These are phyloP conservation scores for Pelochelys cantorii DNA, from an alignment of 2,797 vertebrate genomes.

Conservation along the genomic window DNA sequence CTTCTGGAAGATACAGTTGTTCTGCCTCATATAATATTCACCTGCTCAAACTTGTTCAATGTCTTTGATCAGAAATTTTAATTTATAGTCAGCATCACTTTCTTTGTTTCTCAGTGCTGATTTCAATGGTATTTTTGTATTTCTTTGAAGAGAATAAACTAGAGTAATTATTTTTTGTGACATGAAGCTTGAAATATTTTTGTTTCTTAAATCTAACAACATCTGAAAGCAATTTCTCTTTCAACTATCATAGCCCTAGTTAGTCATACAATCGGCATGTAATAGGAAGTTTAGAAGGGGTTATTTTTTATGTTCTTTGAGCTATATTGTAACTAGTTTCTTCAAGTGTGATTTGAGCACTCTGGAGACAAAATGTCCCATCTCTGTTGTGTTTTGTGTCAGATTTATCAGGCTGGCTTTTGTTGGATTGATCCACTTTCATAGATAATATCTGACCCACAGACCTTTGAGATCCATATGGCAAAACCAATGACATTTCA, in stretches of 20 bases:
- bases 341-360: slow-evolving; percentile 25
- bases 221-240: slow-evolving; percentile 14
- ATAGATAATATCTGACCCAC: background rate
- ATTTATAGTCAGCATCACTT: background rate
- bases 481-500: slow-evolving; percentile 9
- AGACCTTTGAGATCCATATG: background rate
- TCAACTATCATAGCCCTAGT: background rate
- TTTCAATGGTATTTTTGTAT: rapidly evolving
- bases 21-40: background rate
- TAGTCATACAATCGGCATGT: background rate
- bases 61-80: background rate
- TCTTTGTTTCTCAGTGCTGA: background rate
- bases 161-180: background rate
- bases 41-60: background rate
- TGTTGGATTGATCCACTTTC: slow-evolving; percentile 7
- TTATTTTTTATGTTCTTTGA: slow-evolving; percentile 43
- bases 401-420: background rate
- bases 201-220: rapidly evolving
- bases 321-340: slow-evolving; percentile 35
- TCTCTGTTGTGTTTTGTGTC: background rate
- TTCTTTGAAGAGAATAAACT: background rate
- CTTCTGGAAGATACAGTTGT: background rate
- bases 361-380: background rate
- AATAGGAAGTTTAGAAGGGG: slow-evolving; percentile 18
- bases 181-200: background rate